phyloP scores from a whole-genome alignment of 2,797 vertebrate species.

The Saguinus oedipus region DNA sequence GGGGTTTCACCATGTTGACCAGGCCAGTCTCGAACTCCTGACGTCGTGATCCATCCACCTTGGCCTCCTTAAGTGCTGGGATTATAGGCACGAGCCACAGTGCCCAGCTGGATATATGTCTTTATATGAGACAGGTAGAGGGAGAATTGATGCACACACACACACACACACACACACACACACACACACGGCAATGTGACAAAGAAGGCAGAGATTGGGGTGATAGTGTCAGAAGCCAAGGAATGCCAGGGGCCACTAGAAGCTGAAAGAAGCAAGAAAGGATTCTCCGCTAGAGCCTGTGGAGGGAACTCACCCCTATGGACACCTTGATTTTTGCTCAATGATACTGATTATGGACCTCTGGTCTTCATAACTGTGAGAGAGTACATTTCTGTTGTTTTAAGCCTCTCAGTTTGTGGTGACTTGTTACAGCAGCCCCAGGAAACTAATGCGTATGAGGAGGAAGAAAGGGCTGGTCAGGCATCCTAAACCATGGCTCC shows the following conservation, averaged over 20 bases:
- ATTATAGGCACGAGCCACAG: neutral
- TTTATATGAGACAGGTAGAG: neutral
- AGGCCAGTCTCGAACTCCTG: neutral
- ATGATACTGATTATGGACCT: neutral
- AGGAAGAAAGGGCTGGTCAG: neutral
- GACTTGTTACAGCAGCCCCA: neutral
- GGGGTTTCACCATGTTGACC: neutral
- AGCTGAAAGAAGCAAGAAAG: neutral
- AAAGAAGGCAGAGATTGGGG: neutral
- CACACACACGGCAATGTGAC: neutral
- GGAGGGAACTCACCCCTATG: too few relatives aligned
- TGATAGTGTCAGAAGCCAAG: neutral
- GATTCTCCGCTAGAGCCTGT: neutral
- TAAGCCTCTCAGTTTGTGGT: neutral
- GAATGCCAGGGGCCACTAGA: neutral
- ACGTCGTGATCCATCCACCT: neutral
- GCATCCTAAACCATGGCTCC: too few relatives aligned
- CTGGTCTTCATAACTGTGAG: neutral
- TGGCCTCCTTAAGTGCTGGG: neutral
- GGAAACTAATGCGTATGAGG: neutral
- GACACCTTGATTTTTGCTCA: neutral
- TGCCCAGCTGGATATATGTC: fast-evolving
- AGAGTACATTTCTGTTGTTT: neutral
- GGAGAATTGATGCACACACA: neutral
- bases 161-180: neutral